A percentile compares a stretch with the other conserved stretches of the same genome.
Evolutionary conservation across 2,113 vertebrate genomes (phyloP).

Genomic region (Brienomyrus brachyistius): DNA sequence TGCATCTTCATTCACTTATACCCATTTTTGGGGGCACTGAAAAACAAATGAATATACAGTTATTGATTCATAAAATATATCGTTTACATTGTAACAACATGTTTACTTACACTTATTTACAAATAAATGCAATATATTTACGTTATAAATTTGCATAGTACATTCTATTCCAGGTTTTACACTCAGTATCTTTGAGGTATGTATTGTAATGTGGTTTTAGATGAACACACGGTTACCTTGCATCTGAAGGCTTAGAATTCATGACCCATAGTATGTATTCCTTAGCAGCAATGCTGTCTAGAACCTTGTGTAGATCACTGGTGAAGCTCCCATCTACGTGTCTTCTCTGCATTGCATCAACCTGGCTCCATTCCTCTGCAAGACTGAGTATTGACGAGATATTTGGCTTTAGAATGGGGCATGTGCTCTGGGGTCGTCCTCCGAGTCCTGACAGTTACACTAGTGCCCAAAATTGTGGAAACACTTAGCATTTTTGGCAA

Average conservation of each 20-base stretch:
- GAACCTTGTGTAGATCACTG: slow-evolving; percentile 85
- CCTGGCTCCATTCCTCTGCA: slow-evolving; percentile 54
- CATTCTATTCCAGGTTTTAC: not conserved
- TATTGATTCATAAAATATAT: not conserved
- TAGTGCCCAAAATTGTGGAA: not conserved
- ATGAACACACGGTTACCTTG: slow-evolving; percentile 40
- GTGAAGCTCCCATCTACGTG: slow-evolving; percentile 94
- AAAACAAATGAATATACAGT: slow-evolving; percentile 29
- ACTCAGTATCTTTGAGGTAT: not conserved
- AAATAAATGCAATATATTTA: not conserved
- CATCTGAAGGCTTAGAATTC: slow-evolving; percentile 71
- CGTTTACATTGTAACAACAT: not conserved
- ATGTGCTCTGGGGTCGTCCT: not conserved
- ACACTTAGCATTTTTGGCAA: not conserved
- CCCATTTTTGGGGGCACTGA: slow-evolving; percentile 52
- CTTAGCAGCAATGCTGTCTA: slow-evolving; percentile 85
- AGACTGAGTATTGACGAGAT: slow-evolving; percentile 62
- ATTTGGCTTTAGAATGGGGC: slow-evolving; percentile 29
- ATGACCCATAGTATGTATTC: slow-evolving; percentile 95
- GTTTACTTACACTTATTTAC: not conserved
- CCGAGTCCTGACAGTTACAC: not conserved
- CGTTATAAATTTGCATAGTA: not conserved
- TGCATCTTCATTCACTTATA: slow-evolving; percentile 54
- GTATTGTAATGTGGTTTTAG: not conserved
- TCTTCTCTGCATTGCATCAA: slow-evolving; percentile 64